These are phyloP conservation scores for Orchesella cincta DNA, from an alignment of 1,140 invertebrate species.

Conservation along the genomic window DNA sequence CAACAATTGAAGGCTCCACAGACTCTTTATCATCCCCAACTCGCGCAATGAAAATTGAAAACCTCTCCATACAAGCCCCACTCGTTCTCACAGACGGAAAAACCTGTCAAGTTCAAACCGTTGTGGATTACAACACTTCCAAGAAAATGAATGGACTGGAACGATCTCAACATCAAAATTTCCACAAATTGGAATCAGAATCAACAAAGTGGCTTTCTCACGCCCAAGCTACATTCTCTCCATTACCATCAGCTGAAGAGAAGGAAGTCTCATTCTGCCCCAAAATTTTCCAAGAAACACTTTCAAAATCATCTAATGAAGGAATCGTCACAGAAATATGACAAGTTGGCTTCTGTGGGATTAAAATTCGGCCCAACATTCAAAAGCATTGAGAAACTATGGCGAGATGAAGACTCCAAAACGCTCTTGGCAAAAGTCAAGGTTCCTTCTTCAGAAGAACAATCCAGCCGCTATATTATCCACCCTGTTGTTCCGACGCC, in stretches of 20 bases:
- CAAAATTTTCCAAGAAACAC: background rate
- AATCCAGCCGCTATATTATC: slow-evolving; percentile 23
- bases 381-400: slow-evolving; percentile 10
- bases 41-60: slow-evolving; percentile 5
- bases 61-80: background rate
- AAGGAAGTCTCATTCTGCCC: background rate
- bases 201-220: background rate
- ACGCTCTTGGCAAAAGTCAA: background rate
- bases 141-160: background rate
- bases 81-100: background rate
- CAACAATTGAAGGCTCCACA: background rate
- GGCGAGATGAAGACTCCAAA: background rate
- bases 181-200: background rate
- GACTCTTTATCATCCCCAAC: background rate
- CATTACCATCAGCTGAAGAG: background rate
- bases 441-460: background rate
- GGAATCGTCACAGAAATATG: slow-evolving; percentile 19
- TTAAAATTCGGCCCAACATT: slow-evolving; percentile 28
- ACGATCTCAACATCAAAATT: background rate
- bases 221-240: background rate
- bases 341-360: slow-evolving; percentile 32
- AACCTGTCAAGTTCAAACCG: background rate
- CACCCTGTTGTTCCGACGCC: slow-evolving; percentile 4
- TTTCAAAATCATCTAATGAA: background rate
- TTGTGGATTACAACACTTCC: background rate